These are phyloP conservation scores for Enteromius paludinosus DNA, from an alignment of 2,797 vertebrate species.

Conservation along the genomic window DNA sequence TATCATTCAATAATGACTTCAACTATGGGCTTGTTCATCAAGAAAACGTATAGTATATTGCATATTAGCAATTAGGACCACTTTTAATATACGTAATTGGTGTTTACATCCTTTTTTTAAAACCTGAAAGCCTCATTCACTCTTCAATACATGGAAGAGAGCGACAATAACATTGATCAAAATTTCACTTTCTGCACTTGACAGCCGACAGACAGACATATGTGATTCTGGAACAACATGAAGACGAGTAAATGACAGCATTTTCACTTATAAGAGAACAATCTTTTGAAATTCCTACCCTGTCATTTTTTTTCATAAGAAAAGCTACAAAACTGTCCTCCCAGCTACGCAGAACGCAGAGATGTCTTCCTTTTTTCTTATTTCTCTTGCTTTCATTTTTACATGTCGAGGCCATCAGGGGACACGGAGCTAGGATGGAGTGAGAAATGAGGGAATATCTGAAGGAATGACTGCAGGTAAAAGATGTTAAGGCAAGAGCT, in stretches of 20 bases:
- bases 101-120: not conserved
- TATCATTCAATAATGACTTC: not conserved
- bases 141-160: not conserved
- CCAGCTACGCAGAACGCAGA: slow-evolving; percentile 46
- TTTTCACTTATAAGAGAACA: slow-evolving; percentile 1
- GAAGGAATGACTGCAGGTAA: slow-evolving; percentile 30
- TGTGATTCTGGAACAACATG: not conserved
- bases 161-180: not conserved
- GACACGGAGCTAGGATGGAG: slow-evolving; percentile 26
- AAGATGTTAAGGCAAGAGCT: slow-evolving; percentile 24
- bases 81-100: not conserved
- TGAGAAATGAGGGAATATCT: slow-evolving; percentile 40
- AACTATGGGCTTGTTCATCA: not conserved
- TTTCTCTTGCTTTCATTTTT: slow-evolving; percentile 21
- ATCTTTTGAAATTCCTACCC: slow-evolving; percentile 15
- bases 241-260: not conserved
- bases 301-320: slow-evolving; percentile 57
- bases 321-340: slow-evolving; percentile 71
- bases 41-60: not conserved
- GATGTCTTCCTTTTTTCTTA: slow-evolving; percentile 12
- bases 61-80: not conserved
- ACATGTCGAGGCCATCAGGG: slow-evolving; percentile 26
- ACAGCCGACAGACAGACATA: not conserved
- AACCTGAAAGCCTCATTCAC: not conserved
- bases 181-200: not conserved